Evolutionary conservation across 2,888 invertebrate genomes (phyloP), one percentile per base, ranked within the genome.

Genomic region (Mycogona germanica): DNA sequence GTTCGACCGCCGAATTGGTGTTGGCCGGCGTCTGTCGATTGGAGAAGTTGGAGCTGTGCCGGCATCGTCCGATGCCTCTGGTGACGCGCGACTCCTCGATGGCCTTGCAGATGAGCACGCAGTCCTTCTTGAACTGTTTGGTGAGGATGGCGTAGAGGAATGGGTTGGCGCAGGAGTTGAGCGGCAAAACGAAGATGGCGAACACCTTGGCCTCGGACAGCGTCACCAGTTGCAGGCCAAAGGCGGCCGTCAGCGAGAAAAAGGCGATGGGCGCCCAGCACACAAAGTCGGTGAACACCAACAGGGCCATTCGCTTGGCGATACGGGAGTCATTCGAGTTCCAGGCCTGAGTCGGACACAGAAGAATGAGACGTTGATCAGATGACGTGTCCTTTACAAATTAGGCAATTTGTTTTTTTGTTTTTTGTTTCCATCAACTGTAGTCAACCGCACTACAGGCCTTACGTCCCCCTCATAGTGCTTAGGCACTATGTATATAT

Each of bases 191-290:
- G 69, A 97, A 95, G 38, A 97, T 93, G 2, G 93, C 93, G 68
- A 88, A 91, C 62, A 88, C 67, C 75, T 97, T 97, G 45, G 96
- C 95, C 72, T 92, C 88, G 68, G 95, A 93, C 57, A 97, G 75
- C 2, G 88, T 87, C 28, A 97, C 87, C 47, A 96, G 75, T 58
- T 87, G 89, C 60, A 84, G 74, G 9, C 95, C 95, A 68, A 92
- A 87, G 6, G 92, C 86, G 19, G 96, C 93, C 0, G 93, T 91
- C 35, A 96, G 75, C 5, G 93, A 87, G 69, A 92, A 89, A 72
- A 96, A 91, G 1, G 96, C 91, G 59, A 96, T 93, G 0, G 97
- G 97, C 2, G 93, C 89, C 96, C 96, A 97, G 73, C 96, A 97
- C 45, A 95, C 75, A 66, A 97, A 91, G 70, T 97, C 96, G 0